phyloP scores from a whole-genome alignment of 2,113 vertebrate species.

The Ictalurus punctatus region DNA sequence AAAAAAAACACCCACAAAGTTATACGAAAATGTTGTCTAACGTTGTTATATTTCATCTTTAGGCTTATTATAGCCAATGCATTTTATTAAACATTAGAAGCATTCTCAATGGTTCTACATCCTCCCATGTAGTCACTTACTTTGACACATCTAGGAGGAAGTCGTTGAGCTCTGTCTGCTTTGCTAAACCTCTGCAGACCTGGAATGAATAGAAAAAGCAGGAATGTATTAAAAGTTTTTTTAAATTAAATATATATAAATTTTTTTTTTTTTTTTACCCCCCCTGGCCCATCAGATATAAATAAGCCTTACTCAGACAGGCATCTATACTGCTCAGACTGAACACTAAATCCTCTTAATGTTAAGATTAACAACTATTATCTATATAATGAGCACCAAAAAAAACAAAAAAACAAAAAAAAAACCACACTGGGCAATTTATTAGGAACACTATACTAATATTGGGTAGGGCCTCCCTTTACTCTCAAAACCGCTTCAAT shows the following conservation, averaged over 20 bases:
- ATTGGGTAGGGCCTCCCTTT: no score
- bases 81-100: slow-evolving; percentile 9
- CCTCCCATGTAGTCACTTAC: slow-evolving; percentile 77
- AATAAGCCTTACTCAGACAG: neutral
- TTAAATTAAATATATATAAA: no score
- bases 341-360: neutral
- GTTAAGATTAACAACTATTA: no score
- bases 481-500: no score
- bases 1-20: neutral
- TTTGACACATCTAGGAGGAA: slow-evolving; percentile 98
- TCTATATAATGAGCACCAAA: no score
- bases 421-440: no score
- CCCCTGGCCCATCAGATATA: neutral
- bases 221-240: neutral
- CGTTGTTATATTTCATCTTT: neutral
- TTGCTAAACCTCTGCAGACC: slow-evolving; percentile 96
- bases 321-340: neutral
- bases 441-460: no score
- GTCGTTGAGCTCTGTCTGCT: slow-evolving; percentile 98
- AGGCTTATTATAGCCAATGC: neutral
- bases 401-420: no score
- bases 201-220: slow-evolving; percentile 59
- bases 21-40: neutral
- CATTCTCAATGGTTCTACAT: neutral
- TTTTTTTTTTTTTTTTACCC: no score